Evolutionary conservation across 2,888 invertebrate genomes (phyloP), one percentile per base, ranked within the genome.

Genomic region (Heliconius erato): DNA sequence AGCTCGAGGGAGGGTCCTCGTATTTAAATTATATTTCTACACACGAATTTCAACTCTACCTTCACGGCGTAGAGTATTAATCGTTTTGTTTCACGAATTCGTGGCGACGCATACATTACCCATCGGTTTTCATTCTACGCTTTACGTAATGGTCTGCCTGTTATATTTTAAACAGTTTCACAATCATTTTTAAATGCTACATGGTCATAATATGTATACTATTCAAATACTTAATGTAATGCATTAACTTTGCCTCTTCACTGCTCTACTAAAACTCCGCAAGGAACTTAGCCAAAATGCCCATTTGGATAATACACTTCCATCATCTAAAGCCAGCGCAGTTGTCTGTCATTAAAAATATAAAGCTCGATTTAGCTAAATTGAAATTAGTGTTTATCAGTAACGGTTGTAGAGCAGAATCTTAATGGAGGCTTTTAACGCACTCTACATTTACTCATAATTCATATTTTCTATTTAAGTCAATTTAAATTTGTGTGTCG

Each of bases 101-200:
- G 86, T 88, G 88, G 74, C 81, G 68, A 40, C 87, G 87, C 87
- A 88, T 88, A 88, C 84, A 86, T 88, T 87, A 87, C 77, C 78
- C 84, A 87, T 83, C 78, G 84, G 83, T 84, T 85, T 83, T 68
- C 77, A 78, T 81, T 82, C 80, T 83, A 74, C 78, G 82, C 81
- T 84, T 83, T 82, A 74, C 84, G 83, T 84, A 82, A 83, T 83
- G 84, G 85, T 85, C 79, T 74, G 83, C 74, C 67, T 79, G 85
- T 83, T 69, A 84, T 82, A 84, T 78, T 83, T 84, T 80, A 81
- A 76, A 76, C 76, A 76, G 80, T 80, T 77, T 71, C 78, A 78
- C 81, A 81, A 81, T 78, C 69, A 77, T 81, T 59, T 80, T 81
- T 78, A 71, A 81, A 76, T 69, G 80, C 74, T 69, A 81, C 44